Base-by-base conservation (phyloP, 2,797 vertebrate species). In the Gouania willdenowi region DNA sequence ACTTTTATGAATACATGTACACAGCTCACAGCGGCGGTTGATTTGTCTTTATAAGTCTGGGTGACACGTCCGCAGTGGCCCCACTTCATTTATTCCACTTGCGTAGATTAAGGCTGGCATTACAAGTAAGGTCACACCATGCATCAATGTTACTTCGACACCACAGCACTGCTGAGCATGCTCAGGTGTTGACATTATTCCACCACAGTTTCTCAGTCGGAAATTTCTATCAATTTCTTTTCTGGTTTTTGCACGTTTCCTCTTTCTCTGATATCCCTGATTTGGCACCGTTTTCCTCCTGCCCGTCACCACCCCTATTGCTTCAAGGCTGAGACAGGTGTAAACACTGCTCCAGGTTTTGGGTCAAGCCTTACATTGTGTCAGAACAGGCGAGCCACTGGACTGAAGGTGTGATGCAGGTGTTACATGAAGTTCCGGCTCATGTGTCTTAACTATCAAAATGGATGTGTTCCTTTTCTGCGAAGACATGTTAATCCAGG, bases 41-140 rank as follows among this genome's bases (percentile, higher is more conserved):
- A 89, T 90, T 88, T 89, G 88, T 90, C 89, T 90, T 87, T 89
- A 88, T 90, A 88, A 89, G 85, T 79, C 75, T 52, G 55, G 69
- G 58, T 88, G 88, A 87, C 88, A 87, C 77, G 69, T 85, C 85
- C 45, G 67, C 82, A 78, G 77, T 66, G 53, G 71, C 79, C 78
- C 82, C 80, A 87, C 88, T 90, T 88, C 87, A 89, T 90, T 89
- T 89, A 88, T 89, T 88, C 86, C 85, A 87, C 88, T 88, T 82
- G 84, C 65, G 83, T 83, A 89, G 88, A 90, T 89, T 89, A 89
- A 88, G 86, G 80, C 86, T 88, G 87, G 82, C 86, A 88, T 90
- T 89, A 89, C 85, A 85, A 81, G 87, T 89, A 89, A 90, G 89
- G 89, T 90, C 89, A 90, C 87, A 81, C 87, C 81, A 87, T 90